phyloP scores from a whole-genome alignment of 2,113 vertebrate species.

The Ginglymostoma cirratum region DNA sequence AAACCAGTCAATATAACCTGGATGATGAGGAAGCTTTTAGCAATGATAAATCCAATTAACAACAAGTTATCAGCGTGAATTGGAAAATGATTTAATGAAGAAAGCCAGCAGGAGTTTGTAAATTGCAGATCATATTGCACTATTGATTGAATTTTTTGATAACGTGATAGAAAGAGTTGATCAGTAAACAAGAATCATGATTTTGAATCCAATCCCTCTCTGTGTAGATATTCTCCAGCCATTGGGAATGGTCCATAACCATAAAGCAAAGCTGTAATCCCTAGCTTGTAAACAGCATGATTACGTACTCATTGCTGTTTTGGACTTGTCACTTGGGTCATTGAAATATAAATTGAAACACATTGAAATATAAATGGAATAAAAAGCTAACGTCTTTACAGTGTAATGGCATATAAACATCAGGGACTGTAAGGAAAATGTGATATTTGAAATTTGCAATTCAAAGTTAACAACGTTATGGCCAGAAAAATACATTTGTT shows the following conservation, averaged over 20 bases:
- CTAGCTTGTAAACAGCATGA: neutral
- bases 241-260: neutral
- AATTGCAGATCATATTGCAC: no score
- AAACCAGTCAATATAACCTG: no score
- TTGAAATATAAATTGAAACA: neutral
- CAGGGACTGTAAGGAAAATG: neutral
- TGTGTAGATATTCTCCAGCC: neutral
- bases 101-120: no score
- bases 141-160: no score
- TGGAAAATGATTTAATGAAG: no score
- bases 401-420: neutral
- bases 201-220: neutral
- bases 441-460: neutral
- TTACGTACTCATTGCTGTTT: neutral
- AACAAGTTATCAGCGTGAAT: no score
- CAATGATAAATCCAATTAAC: no score
- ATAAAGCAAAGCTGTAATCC: neutral
- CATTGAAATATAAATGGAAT: neutral
- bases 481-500: neutral
- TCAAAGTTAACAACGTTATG: neutral
- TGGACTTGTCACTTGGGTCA: neutral
- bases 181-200: neutral
- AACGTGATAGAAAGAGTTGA: neutral
- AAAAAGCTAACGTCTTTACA: neutral
- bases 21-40: no score